phyloP scores from a whole-genome alignment of 2,113 vertebrate genomes.

The Salvelinus sp. region DNA sequence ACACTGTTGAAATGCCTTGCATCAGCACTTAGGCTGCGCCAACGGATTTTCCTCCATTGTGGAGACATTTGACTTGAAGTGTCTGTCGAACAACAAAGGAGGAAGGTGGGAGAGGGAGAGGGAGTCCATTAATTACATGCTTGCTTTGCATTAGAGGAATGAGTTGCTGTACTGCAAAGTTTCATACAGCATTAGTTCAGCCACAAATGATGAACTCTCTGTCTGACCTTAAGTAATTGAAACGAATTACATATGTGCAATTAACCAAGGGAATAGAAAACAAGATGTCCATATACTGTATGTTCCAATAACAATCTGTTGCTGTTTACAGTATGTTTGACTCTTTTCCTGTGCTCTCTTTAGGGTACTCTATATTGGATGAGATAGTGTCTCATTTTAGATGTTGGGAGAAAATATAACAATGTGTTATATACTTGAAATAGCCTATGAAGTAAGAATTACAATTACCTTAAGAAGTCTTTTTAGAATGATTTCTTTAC shows the following conservation, averaged over 20 bases:
- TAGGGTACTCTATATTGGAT: too few relatives aligned
- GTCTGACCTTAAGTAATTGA: constrained; percentile 69
- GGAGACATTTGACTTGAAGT: constrained; percentile 72
- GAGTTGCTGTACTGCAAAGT: constrained; percentile 62
- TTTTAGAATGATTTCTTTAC: too few relatives aligned
- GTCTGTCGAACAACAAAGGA: constrained; percentile 74
- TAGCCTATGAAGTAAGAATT: too few relatives aligned
- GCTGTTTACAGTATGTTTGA: too few relatives aligned
- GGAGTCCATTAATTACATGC: constrained; percentile 74
- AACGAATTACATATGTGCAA: background rate
- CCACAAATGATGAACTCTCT: constrained; percentile 59
- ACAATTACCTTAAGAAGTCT: too few relatives aligned
- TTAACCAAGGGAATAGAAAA: too few relatives aligned
- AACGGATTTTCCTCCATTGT: constrained; percentile 63
- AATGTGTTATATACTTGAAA: too few relatives aligned
- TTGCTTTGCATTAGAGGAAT: constrained; percentile 70
- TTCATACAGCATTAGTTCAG: constrained; percentile 54
- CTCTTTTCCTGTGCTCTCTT: too few relatives aligned
- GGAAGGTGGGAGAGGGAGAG: constrained; percentile 66
- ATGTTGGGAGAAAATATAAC: too few relatives aligned
- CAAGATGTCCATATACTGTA: too few relatives aligned
- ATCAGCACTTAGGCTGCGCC: constrained; percentile 70
- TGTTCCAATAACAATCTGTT: too few relatives aligned
- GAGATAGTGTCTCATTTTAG: too few relatives aligned
- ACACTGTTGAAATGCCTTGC: constrained; percentile 49